Evolutionary conservation across 2,797 vertebrate genomes (phyloP).

Genomic region (Epinephelus malabaricus): DNA sequence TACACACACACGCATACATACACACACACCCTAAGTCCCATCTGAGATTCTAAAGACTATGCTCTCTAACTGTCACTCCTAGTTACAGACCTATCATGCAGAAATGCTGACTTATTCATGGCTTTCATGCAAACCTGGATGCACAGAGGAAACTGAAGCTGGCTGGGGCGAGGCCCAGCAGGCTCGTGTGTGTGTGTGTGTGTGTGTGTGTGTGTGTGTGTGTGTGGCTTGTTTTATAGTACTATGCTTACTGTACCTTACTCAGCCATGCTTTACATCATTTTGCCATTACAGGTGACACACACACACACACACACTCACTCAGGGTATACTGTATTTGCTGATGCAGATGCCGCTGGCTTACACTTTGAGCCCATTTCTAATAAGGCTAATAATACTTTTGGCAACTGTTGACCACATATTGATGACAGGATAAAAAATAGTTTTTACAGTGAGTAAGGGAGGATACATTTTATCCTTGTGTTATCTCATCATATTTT

Average conservation of each 20-base stretch:
- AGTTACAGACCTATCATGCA: constrained; percentile 83
- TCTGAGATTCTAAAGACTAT: constrained; percentile 72
- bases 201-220: constrained; percentile 22
- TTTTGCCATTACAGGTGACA: constrained; percentile 67
- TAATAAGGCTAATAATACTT: constrained; percentile 46
- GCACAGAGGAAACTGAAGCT: constrained; percentile 75
- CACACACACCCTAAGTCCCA: constrained; percentile 52
- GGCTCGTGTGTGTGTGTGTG: constrained; percentile 23
- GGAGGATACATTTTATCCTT: not conserved
- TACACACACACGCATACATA: constrained; percentile 1
- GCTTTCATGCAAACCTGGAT: constrained; percentile 79
- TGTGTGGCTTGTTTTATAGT: constrained; percentile 32
- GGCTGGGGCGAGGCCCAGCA: constrained; percentile 48
- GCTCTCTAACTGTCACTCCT: constrained; percentile 83
- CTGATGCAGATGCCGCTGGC: constrained; percentile 43
- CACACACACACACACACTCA: constrained; percentile 2
- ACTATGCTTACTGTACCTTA: constrained; percentile 53
- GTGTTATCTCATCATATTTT: constrained; percentile 33
- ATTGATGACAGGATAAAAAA: constrained; percentile 29
- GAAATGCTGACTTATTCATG: constrained; percentile 86
- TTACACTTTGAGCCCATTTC: constrained; percentile 44
- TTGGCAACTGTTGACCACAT: constrained; percentile 36
- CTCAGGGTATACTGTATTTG: constrained; percentile 18
- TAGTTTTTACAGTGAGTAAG: not conserved
- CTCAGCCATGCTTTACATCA: constrained; percentile 62